These are phyloP conservation scores for Chaetorhynchus papuensis DNA, from an alignment of 2,113 vertebrate species.

Conservation along the genomic window DNA sequence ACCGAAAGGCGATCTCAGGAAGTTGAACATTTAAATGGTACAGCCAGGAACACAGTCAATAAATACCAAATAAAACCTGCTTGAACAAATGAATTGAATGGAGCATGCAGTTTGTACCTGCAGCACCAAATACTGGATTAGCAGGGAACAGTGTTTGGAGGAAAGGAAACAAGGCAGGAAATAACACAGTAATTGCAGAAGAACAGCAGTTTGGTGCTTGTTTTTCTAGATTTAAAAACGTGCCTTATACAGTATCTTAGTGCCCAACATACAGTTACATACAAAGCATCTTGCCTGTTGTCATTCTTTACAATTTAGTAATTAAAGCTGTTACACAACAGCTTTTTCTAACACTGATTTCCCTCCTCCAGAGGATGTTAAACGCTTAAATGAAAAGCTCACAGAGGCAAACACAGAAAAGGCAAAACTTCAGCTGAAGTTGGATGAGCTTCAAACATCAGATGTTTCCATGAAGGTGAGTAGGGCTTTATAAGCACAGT, in stretches of 20 bases:
- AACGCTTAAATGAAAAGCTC: slow-evolving; percentile 87
- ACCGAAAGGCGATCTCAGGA: slow-evolving; percentile 88
- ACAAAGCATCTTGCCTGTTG: not conserved
- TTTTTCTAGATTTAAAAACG: not conserved
- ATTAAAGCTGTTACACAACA: not conserved
- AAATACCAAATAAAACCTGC: not conserved
- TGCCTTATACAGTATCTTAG: not conserved
- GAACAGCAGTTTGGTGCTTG: not conserved
- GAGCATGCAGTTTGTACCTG: not conserved
- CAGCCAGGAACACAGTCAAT: not conserved
- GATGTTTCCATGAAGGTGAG: slow-evolving; percentile 90
- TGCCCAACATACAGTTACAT: not conserved
- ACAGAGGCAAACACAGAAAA: slow-evolving; percentile 84
- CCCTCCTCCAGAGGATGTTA: slow-evolving; percentile 82
- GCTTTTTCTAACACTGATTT: not conserved
- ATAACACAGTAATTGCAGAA: not conserved
- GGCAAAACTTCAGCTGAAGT: slow-evolving; percentile 84
- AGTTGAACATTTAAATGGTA: slow-evolving; percentile 90
- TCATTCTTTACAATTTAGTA: not conserved
- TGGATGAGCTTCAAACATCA: slow-evolving; percentile 93
- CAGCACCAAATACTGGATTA: not conserved
- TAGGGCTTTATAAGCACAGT: not conserved
- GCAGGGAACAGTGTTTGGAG: not conserved
- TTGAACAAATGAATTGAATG: not conserved
- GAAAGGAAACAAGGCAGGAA: not conserved